Conservation (phyloP, 2,888 invertebrate species). For the Conomelus anceps region DNA sequence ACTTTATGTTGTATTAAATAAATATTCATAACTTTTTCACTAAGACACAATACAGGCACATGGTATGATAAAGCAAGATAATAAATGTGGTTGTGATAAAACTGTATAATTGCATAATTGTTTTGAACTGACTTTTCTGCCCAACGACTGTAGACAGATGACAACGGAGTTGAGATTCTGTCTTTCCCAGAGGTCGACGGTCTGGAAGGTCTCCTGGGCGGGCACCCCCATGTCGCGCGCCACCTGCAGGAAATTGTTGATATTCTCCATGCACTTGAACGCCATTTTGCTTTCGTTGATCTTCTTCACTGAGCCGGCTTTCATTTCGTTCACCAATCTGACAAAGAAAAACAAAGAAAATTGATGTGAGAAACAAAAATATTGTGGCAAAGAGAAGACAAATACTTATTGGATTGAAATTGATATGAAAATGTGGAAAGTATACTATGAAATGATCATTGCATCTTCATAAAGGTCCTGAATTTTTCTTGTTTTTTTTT, state of each 20-base stretch:
- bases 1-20: too few relatives aligned
- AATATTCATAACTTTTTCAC: too few relatives aligned
- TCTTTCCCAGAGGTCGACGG: constrained; percentile 93
- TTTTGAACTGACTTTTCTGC: constrained; percentile 69
- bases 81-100: too few relatives aligned
- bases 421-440: too few relatives aligned
- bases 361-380: not conserved
- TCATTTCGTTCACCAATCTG: constrained; percentile 79
- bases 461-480: too few relatives aligned
- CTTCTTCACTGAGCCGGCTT: constrained; percentile 83
- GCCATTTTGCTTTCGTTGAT: constrained; percentile 86
- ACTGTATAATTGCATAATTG: too few relatives aligned
- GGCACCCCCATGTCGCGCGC: constrained; percentile 84
- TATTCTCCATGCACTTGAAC: constrained; percentile 99
- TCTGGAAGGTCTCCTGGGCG: constrained; percentile 92
- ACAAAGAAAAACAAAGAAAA: constrained; percentile 34
- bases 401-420: not conserved
- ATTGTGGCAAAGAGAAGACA: not conserved
- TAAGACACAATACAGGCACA: too few relatives aligned
- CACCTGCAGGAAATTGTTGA: constrained; percentile 83
- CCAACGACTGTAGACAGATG: constrained; percentile 88
- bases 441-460: too few relatives aligned
- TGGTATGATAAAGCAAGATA: too few relatives aligned
- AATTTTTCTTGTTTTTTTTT: too few relatives aligned
- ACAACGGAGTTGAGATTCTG: constrained; percentile 95